Evolutionary conservation across 2,113 vertebrate species (phyloP).

Genomic region (Tylochromis polylepis): DNA sequence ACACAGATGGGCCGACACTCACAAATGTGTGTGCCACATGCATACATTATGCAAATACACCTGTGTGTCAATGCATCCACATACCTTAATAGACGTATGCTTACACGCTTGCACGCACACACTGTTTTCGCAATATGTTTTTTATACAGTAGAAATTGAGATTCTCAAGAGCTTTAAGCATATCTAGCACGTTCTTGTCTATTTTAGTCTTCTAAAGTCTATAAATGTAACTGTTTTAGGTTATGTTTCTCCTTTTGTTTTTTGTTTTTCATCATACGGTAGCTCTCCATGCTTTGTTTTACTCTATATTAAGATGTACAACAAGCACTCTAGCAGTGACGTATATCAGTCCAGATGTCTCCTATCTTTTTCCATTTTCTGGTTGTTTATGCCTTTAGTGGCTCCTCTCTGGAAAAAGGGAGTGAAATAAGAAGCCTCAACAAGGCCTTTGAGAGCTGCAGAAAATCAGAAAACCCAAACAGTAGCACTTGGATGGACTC

Average conservation of each 20-base stretch:
- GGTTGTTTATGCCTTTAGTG: constrained; percentile 2
- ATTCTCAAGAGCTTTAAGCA: not conserved
- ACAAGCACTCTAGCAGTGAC: not conserved
- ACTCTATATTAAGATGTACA: not conserved
- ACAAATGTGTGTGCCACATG: not conserved
- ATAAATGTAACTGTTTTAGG: not conserved
- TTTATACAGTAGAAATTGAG: not conserved
- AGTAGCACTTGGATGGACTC: constrained; percentile 47
- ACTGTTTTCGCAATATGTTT: not conserved
- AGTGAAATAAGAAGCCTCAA: constrained; percentile 13
- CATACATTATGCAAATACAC: constrained; percentile 57
- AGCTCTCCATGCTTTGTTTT: not conserved
- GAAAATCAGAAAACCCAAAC: constrained; percentile 37
- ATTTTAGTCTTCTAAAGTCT: not conserved
- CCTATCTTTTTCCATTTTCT: constrained; percentile 14
- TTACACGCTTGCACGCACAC: not conserved
- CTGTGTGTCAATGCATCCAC: not conserved
- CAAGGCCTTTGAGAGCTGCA: constrained; percentile 9
- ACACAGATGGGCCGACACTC: constrained; percentile 51
- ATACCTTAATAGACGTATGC: not conserved
- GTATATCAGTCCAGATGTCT: not conserved
- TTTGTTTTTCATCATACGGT: not conserved
- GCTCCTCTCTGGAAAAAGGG: not conserved
- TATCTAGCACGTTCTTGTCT: not conserved
- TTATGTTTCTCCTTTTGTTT: not conserved